Evolutionary conservation across 2,797 vertebrate species (phyloP), one percentile per base, ranked within the genome.

Genomic region (Lepilemur septentrionalis): DNA sequence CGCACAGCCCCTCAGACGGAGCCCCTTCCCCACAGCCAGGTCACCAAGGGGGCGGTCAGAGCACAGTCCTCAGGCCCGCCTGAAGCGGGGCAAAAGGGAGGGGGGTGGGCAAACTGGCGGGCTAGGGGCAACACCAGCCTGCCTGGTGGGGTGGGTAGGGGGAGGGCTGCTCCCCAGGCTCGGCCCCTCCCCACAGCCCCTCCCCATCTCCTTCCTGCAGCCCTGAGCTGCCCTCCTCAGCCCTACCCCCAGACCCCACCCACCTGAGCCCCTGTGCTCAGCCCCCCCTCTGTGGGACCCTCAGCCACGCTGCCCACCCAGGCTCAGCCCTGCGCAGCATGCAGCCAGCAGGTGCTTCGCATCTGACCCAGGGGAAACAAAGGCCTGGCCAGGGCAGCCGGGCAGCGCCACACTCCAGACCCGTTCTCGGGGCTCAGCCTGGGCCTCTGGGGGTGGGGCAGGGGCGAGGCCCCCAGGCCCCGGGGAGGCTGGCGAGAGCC

Each of bases 291-390:
- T 61, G n/a, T 4, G 8, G 59, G 46, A 35, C 28, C 32, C 32
- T 10, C 9, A 5, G 30, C 30, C 4, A 0, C 1, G 5, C 84
- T n/a, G 18, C 63, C 43, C 0, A 8, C 11, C 41, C 46, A 14
- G 50, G 20, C 43, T 7, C n/a, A 7, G 15, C 17, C 32, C 4
- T 4, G 1, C 3, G 48, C 43, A 55, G 20, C 30, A 61, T 52
- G 25, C 75, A 38, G 12, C 25, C 23, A 10, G 52, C 28, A 4
- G 22, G 65, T 3, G 52, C 50, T 63, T 12, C 61, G 5, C 38
- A 17, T 8, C 2, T 10, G 63, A 13, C 55, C 2, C 1, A 4
- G 5, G 30, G 35, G 13, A 8, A 57, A 18, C 55, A 57, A 23
- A 57, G 55, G 52, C 13, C 32, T 8, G 11, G 30, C 41, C 14